Evolutionary conservation across 2,113 vertebrate genomes (phyloP).

Genomic region (Heterocephalus glaber): DNA sequence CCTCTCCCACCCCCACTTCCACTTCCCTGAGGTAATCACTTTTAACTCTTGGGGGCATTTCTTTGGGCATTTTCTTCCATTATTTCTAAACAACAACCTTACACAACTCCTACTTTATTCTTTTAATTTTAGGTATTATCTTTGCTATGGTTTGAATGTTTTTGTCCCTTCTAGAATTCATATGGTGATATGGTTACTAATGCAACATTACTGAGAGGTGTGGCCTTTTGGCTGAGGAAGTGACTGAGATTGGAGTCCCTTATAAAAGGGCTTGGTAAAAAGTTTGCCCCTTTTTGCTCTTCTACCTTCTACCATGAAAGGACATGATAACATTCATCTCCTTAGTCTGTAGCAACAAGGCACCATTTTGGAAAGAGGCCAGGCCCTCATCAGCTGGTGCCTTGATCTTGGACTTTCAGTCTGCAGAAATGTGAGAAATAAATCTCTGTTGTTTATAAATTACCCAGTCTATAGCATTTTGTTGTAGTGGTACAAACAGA

Average conservation of each 20-base stretch:
- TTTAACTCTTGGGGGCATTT: not conserved
- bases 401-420: not conserved
- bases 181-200: not conserved
- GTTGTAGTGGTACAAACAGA: not conserved
- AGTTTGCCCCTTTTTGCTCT: not conserved
- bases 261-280: not conserved
- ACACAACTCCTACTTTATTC: not conserved
- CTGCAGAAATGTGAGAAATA: not conserved
- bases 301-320: not conserved
- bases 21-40: not conserved
- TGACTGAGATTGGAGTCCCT: not conserved
- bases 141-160: not conserved
- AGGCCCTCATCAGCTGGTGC: not conserved
- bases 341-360: not conserved
- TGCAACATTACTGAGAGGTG: not conserved
- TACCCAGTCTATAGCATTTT: not conserved
- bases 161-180: not conserved
- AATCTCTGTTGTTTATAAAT: not conserved
- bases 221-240: not conserved
- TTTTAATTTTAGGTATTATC: not conserved
- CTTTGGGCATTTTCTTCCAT: not conserved
- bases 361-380: not conserved
- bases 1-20: not conserved
- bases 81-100: slow-evolving; percentile 9
- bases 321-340: not conserved